Evolutionary conservation across 2,888 invertebrate genomes (phyloP).

Genomic region (Stictocephala bisonia): DNA sequence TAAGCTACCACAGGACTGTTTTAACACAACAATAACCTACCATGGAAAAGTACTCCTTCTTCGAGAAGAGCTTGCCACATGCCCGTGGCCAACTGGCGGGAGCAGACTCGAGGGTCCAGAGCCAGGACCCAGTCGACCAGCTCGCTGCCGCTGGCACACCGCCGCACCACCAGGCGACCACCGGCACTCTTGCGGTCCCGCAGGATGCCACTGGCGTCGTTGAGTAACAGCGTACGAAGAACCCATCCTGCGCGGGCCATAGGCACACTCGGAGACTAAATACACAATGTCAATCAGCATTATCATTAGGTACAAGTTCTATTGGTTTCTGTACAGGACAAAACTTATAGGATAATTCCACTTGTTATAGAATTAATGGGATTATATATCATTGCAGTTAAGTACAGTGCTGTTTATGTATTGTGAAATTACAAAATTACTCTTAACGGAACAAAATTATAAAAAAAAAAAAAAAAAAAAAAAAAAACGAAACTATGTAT

Average conservation of each 20-base stretch:
- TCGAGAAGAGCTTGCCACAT: slow-evolving; percentile 88
- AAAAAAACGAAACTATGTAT: no score
- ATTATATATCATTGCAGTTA: no score
- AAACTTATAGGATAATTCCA: no score
- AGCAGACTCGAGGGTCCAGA: slow-evolving; percentile 70
- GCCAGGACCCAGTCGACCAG: slow-evolving; percentile 83
- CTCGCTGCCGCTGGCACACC: slow-evolving; percentile 82
- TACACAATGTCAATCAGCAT: no score
- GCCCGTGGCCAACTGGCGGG: slow-evolving; percentile 77
- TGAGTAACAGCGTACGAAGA: slow-evolving; percentile 74
- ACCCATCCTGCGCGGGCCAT: slow-evolving; percentile 78
- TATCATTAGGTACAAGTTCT: no score
- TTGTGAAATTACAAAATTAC: no score
- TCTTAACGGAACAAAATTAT: no score
- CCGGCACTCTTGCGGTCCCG: slow-evolving; percentile 72
- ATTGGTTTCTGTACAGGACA: no score
- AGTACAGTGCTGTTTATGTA: no score
- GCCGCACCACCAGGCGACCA: slow-evolving; percentile 71
- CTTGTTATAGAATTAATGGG: no score
- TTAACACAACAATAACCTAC: slow-evolving; percentile 65
- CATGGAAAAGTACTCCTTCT: slow-evolving; percentile 81
- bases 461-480: no score
- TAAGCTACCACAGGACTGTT: not conserved
- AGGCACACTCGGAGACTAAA: slow-evolving; percentile 72
- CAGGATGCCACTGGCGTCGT: slow-evolving; percentile 72